Evolutionary conservation across 2,888 invertebrate genomes (phyloP).

Genomic region (Dascillus cervinus): DNA sequence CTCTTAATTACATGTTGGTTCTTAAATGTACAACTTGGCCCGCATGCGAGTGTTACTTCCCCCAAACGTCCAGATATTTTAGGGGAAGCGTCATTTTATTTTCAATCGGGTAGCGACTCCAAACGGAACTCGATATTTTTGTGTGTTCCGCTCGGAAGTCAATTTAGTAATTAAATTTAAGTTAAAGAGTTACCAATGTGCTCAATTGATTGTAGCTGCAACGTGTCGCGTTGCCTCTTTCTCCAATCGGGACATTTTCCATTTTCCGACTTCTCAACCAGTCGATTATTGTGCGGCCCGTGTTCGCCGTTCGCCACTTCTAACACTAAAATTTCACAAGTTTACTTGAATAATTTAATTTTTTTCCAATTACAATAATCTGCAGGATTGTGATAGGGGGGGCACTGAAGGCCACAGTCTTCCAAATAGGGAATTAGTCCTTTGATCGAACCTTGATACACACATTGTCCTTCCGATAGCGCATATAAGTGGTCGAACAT

Average conservation of each 20-base stretch:
- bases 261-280: constrained; percentile 56
- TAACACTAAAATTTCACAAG: constrained; percentile 51
- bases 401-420: constrained; percentile 65
- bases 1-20: too few relatives aligned
- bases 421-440: constrained; percentile 71
- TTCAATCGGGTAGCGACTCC: too few relatives aligned
- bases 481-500: constrained; percentile 87
- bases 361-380: constrained; percentile 76
- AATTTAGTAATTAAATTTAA: constrained; percentile 6
- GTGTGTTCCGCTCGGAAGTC: too few relatives aligned
- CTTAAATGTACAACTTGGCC: too few relatives aligned
- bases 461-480: constrained; percentile 69
- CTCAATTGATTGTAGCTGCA: constrained; percentile 37
- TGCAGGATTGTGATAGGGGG: constrained; percentile 84
- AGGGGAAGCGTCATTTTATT: too few relatives aligned
- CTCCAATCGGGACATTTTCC: constrained; percentile 52
- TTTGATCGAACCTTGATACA: constrained; percentile 70
- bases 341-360: neutral
- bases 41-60: too few relatives aligned
- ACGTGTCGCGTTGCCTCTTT: constrained; percentile 32
- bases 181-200: constrained; percentile 38
- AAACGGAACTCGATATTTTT: too few relatives aligned
- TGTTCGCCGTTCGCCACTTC: constrained; percentile 77
- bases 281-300: constrained; percentile 44
- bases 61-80: too few relatives aligned